phyloP scores from a whole-genome alignment of 2,888 invertebrate species.

The Metalampra italica region DNA sequence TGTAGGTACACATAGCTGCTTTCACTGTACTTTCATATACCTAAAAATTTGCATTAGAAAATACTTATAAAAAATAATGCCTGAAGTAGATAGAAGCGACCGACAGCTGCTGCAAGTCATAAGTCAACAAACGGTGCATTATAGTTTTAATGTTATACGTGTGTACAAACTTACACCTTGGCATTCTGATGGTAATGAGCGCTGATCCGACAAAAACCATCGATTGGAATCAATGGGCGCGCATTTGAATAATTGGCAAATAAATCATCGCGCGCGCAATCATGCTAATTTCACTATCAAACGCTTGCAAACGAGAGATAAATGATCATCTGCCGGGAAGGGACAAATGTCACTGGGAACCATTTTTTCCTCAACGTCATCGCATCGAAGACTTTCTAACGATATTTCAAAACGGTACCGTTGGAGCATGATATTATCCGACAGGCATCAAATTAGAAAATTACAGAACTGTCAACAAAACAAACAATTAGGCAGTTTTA shows the following conservation, averaged over 20 bases:
- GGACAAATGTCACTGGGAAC: neutral
- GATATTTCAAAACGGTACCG: constrained; percentile 4
- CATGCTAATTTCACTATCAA: constrained; percentile 42
- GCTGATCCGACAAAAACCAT: constrained; percentile 44
- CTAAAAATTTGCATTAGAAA: neutral
- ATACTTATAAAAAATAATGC: neutral
- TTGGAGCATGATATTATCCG: constrained; percentile 27
- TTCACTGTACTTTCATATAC: neutral
- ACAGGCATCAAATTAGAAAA: constrained; percentile 35
- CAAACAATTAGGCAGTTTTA: constrained; percentile 41
- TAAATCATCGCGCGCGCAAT: constrained; percentile 52
- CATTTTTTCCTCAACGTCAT: neutral
- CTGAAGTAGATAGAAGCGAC: neutral
- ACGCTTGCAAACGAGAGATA: constrained; percentile 27
- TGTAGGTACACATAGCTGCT: neutral
- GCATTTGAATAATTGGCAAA: constrained; percentile 60
- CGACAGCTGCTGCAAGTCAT: constrained; percentile 1
- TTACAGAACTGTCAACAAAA: constrained; percentile 40
- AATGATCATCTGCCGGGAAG: constrained; percentile 19
- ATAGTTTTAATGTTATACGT: neutral
- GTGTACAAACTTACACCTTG: neutral
- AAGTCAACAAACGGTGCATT: constrained; percentile 3
- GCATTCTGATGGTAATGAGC: constrained; percentile 57
- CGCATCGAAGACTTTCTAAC: constrained; percentile 4
- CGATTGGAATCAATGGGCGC: constrained; percentile 49